A percentile compares a stretch with the other conserved stretches of the same genome.
phyloP scores from a whole-genome alignment of 2,797 vertebrate species.

The Malurus leucopterus region DNA sequence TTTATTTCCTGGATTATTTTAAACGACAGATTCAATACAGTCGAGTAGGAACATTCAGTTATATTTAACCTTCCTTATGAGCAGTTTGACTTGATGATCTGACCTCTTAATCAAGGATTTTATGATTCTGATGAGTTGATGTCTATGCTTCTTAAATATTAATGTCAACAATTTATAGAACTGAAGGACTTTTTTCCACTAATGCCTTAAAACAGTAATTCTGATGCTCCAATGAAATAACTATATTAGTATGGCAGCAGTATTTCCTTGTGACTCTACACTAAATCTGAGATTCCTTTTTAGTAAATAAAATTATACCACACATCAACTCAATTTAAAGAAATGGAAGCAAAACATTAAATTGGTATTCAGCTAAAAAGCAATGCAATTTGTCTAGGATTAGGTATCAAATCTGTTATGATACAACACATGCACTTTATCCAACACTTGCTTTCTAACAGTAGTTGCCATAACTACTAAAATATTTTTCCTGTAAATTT shows the following conservation, averaged over 20 bases:
- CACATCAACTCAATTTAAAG: not conserved
- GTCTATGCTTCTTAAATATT: conserved; percentile 2
- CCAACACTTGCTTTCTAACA: not conserved
- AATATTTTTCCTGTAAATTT: not conserved
- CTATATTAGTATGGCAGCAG: not conserved
- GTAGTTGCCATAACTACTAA: not conserved
- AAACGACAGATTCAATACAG: not conserved
- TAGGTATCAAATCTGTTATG: not conserved
- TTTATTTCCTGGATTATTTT: not conserved
- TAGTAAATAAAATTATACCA: not conserved
- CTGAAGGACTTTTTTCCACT: not conserved
- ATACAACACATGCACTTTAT: not conserved
- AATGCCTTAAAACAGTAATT: not conserved
- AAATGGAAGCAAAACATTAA: not conserved
- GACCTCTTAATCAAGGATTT: conserved; percentile 17
- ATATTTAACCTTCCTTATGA: not conserved
- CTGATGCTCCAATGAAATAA: not conserved
- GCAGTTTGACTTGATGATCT: not conserved
- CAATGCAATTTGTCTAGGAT: not conserved
- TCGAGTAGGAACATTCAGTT: not conserved
- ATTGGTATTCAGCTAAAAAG: not conserved
- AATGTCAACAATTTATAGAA: not conserved
- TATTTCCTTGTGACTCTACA: not conserved
- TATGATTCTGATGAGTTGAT: not conserved
- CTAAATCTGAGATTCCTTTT: not conserved